A percentile compares a stretch with the other conserved stretches of the same genome.
Evolutionary conservation across 2,797 vertebrate genomes (phyloP).

Genomic region (Percopsis omiscomaycus): DNA sequence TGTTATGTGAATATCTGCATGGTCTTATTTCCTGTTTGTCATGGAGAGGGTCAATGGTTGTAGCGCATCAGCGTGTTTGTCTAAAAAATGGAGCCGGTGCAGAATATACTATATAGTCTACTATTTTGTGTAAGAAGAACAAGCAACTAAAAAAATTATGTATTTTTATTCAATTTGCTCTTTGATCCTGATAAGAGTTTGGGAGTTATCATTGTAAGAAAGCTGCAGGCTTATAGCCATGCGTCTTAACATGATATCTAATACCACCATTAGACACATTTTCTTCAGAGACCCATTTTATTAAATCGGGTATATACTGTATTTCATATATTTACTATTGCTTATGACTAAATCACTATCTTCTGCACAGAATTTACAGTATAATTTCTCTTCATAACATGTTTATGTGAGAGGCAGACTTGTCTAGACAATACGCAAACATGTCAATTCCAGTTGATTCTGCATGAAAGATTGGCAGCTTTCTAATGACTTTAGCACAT

Average conservation of each 20-base stretch:
- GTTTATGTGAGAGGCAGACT: background rate
- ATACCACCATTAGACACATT: no score
- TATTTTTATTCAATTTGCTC: no score
- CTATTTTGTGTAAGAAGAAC: background rate
- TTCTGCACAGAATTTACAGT: no score
- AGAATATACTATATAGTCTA: background rate
- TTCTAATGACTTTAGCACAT: constrained; percentile 35
- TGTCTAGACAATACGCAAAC: constrained; percentile 14
- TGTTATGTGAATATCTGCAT: constrained; percentile 12
- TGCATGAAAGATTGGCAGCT: constrained; percentile 58
- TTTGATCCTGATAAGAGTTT: no score
- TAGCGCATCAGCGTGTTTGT: background rate
- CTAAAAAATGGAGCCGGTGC: constrained; percentile 21
- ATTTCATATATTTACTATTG: no score
- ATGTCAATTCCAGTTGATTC: constrained; percentile 8
- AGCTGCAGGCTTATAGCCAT: no score
- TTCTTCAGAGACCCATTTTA: no score
- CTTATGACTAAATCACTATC: no score
- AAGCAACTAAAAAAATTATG: background rate
- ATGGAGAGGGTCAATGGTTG: background rate
- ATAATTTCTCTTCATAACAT: background rate
- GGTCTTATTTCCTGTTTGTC: constrained; percentile 43
- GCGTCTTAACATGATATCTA: no score
- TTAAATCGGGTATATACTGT: no score
- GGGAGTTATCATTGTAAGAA: no score